Evolutionary conservation across 2,888 invertebrate species (phyloP), one percentile per base, ranked within the genome.

Genomic region (Dromius quadrimaculatus): DNA sequence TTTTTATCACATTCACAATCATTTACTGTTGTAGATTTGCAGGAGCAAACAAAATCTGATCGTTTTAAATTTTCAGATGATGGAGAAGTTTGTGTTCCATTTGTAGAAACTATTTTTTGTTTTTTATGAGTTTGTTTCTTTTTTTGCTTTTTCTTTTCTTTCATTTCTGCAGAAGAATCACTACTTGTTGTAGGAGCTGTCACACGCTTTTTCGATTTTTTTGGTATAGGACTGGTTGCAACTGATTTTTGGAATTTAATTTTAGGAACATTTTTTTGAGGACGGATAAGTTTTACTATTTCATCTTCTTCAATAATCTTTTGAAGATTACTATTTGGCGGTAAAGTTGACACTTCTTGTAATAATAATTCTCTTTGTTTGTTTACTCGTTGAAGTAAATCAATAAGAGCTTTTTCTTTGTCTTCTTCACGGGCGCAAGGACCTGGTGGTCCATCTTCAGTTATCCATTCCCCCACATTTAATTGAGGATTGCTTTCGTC

Each of bases 351-450:
- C 4, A 79, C 77, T 77, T 83, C 83, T 28, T 78, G 76, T 5
- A 81, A 22, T 11, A 83, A 75, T 68, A 82, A 77, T 20, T 80
- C 77, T 65, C 81, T 81, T 73, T 83, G 83, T 13, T 75, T 66
- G 64, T 81, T 80, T 19, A 84, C 76, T 38, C 78, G 78, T 38
- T 77, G 77, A 20, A 84, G 71, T 54, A 83, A 75, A 11, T 77
- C 76, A 65, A 80, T 78, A 22, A 83, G 75, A 71, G 79, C 22
- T 62, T 61, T 47, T 50, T 71, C 76, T 73, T 69, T 75, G 34
- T 74, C 73, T n/a, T 66, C 63, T 1, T 61, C 63, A 22, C 36
- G 47, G 17, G 71, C 50, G 15, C 43, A 22, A 1, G 74, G 41
- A 13, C 47, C 36, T 38, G 8, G 22, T 62, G 11, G 36, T 71